Evolutionary conservation across 2,888 invertebrate genomes (phyloP), one percentile per base, ranked within the genome.

Genomic region (Baccha elongata): DNA sequence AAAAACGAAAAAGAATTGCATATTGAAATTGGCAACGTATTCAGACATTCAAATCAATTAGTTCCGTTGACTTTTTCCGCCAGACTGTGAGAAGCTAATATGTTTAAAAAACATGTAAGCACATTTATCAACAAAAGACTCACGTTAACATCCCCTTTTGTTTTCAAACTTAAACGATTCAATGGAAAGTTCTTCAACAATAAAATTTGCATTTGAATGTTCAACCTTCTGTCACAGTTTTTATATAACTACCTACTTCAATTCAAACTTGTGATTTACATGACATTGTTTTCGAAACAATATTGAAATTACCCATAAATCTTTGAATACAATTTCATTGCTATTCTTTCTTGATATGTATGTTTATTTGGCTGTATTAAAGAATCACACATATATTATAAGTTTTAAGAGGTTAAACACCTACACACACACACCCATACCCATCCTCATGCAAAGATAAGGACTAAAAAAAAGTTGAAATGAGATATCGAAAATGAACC

Each of bases 221-320:
- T 15, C 26, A 11, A 15, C 26, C 21, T 60, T 26, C 2, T n/a
- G 17, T 29, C 8, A 60, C 29, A 7, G 0, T 19, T 7, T 10
- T 1, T 13, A 8, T 3, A 17, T 53, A n/a, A n/a, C n/a, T n/a
- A n/a, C n/a, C n/a, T n/a, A n/a, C 35, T 21, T 10, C 44, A 29
- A n/a, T 44, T 8, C 1, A 2, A 48, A 15, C 2, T 48, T 35
- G 10, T 13, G 42, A 68, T 21, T 50, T 35, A 7, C 29, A 67
- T 48, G 52, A 21, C 55, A 76, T 76, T 83, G 76, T 76, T 76
- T 62, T 55, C 76, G 26, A 83, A 83, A 76, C 72, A 83, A 83
- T 83, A 76, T 76, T 83, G 76, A 76, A 81, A 81, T 81, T 71
- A 64, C 76, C 53, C 83, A 83, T 83, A 83, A 83, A 83, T 83